phyloP scores from a whole-genome alignment of 2,113 vertebrate species.

The Toxotes jaculatrix region DNA sequence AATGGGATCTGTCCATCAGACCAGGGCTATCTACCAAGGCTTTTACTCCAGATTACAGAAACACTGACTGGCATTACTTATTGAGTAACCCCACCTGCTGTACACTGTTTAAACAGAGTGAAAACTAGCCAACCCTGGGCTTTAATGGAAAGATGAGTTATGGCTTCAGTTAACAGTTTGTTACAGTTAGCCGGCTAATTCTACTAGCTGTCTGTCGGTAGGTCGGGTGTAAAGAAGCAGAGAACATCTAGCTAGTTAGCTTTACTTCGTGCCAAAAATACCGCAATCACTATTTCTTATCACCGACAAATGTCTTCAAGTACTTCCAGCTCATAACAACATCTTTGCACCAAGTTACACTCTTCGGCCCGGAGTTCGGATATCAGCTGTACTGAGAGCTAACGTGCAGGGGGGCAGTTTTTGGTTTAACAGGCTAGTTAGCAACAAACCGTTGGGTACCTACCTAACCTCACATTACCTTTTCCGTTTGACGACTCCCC shows the following conservation, averaged over 20 bases:
- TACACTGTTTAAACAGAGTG: no score
- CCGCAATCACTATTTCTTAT: background rate
- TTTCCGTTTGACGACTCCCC: background rate
- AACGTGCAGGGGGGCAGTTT: background rate
- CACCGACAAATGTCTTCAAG: no score
- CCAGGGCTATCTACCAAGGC: background rate
- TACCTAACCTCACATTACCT: constrained; percentile 19
- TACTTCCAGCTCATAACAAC: background rate
- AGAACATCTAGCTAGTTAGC: background rate
- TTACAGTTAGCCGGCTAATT: background rate
- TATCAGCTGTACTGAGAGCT: background rate
- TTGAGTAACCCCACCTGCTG: background rate
- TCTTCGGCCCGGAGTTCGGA: background rate
- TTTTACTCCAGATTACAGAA: background rate
- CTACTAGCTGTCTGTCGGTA: no score
- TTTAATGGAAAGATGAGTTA: no score
- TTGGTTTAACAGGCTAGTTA: background rate
- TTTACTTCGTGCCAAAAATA: background rate
- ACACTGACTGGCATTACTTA: background rate
- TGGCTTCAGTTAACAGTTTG: background rate
- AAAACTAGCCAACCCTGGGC: no score
- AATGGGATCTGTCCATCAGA: no score
- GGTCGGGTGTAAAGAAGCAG: no score
- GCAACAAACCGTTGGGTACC: background rate
- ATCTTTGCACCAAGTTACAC: accelerated